Base-by-base conservation (phyloP, 2,797 vertebrate genomes). In the Oceanodroma leucorhoa region DNA sequence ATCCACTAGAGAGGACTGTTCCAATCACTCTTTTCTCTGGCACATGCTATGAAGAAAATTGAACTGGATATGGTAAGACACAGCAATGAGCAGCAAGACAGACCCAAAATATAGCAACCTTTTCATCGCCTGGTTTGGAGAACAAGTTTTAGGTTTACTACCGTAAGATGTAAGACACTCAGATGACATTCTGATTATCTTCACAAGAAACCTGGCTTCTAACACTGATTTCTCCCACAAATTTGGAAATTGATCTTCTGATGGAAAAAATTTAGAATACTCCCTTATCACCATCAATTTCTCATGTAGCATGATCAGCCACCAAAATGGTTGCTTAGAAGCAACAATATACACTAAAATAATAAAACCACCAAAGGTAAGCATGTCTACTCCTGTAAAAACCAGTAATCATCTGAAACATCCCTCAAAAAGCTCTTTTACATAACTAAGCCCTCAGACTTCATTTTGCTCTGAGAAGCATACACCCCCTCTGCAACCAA, bases 1-100 rank as follows among this genome's bases (percentile, higher is more conserved):
- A 17, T 46, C 5, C 27, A 23, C 10, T n/a, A 29, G 26, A 62
- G 43, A 78, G 13, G 9, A 38, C 14, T 0, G 0, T 55, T 51
- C 5, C 26, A 78, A 38, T n/a, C 9, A 3, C 9, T 32, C 17
- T 58, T 46, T 85, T 38, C 6, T 66, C 43, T 48, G 22, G 11
- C 16, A 87, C 21, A n/a, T 8, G 1, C 9, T 53, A 14, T 0
- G 1, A 88, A 70, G 55, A 60, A 78, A 70, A 65, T 30, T 6
- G 22, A 72, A 57, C 7, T 53, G 51, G 10, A 34, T 77, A 50
- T 18, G 6, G 3, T 20, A 73, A 82, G 40, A 75, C 16, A 41
- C 5, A 32, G 14, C 29, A 81, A 45, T 6, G 14, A 75, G 4
- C 11, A 60, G 10, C 34, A 54, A 77, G 27, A 51, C 20, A 66